phyloP scores from a whole-genome alignment of 2,113 vertebrate genomes.

The Apteryx owenii region DNA sequence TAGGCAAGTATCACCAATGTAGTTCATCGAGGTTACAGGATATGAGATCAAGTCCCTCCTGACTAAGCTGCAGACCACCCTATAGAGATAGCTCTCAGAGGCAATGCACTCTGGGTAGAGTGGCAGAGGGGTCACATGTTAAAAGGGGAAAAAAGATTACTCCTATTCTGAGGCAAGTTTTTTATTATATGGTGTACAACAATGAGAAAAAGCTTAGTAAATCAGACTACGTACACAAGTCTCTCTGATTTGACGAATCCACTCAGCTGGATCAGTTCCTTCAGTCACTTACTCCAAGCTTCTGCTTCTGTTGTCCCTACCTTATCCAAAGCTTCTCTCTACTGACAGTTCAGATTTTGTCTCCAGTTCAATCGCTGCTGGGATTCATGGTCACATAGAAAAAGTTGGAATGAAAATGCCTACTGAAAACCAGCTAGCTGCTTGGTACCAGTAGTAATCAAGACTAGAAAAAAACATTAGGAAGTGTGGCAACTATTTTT shows the following conservation, averaged over 20 bases:
- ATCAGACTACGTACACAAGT: not conserved
- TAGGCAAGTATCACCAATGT: slow-evolving; percentile 38
- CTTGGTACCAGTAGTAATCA: not conserved
- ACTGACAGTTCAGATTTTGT: not conserved
- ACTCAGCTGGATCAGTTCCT: not conserved
- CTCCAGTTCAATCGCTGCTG: not conserved
- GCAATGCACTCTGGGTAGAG: not conserved
- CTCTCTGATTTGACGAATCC: not conserved
- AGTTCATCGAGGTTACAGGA: slow-evolving; percentile 26
- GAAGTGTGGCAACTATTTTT: not conserved
- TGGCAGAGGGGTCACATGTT: not conserved
- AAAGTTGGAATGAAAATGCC: not conserved
- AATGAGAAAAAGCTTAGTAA: not conserved
- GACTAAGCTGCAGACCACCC: slow-evolving; percentile 31
- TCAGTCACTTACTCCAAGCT: not conserved
- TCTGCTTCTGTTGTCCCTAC: not conserved
- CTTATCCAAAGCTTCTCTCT: not conserved
- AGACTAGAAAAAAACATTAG: not conserved
- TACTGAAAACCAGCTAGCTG: not conserved
- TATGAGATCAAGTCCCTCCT: slow-evolving; percentile 52
- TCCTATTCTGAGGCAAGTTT: not conserved
- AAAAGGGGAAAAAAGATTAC: not conserved
- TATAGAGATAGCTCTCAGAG: not conserved
- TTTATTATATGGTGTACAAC: not conserved
- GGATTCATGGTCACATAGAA: not conserved